These are phyloP conservation scores for Micronycteris hirsuta DNA, from an alignment of 2,113 vertebrate species.

Conservation along the genomic window DNA sequence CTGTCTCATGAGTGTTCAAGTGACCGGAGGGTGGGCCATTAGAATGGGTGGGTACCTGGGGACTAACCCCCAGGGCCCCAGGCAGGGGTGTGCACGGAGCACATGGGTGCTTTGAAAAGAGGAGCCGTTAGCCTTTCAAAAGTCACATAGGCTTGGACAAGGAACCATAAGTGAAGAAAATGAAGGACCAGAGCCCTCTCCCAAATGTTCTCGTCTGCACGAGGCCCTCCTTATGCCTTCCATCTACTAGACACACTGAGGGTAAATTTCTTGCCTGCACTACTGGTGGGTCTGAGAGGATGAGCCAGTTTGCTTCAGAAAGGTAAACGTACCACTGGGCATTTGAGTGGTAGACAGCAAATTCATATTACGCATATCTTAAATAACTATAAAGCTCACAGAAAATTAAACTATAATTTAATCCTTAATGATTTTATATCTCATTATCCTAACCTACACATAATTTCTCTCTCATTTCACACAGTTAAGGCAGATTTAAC, in stretches of 20 bases:
- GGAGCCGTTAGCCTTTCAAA: not conserved
- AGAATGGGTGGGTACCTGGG: not conserved
- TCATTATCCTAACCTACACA: not conserved
- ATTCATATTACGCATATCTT: not conserved
- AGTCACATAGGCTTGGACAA: not conserved
- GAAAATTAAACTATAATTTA: not conserved
- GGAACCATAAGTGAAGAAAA: not conserved
- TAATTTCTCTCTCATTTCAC: not conserved
- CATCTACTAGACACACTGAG: not conserved
- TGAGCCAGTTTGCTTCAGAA: not conserved
- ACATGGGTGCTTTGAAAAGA: not conserved
- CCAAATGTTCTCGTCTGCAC: not conserved
- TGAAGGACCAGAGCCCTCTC: not conserved
- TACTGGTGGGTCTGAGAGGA: not conserved
- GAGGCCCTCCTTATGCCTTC: not conserved
- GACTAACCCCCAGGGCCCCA: not conserved
- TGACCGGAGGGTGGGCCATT: not conserved
- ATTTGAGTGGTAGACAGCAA: not conserved
- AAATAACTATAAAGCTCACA: not conserved
- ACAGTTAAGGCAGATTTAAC: not conserved
- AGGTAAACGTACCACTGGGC: not conserved
- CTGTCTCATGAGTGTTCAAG: too few relatives aligned
- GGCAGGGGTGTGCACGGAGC: not conserved
- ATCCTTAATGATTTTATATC: not conserved
- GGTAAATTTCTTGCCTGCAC: not conserved